Base-by-base conservation (phyloP, 2,797 vertebrate species). In the Xerus rutilus region DNA sequence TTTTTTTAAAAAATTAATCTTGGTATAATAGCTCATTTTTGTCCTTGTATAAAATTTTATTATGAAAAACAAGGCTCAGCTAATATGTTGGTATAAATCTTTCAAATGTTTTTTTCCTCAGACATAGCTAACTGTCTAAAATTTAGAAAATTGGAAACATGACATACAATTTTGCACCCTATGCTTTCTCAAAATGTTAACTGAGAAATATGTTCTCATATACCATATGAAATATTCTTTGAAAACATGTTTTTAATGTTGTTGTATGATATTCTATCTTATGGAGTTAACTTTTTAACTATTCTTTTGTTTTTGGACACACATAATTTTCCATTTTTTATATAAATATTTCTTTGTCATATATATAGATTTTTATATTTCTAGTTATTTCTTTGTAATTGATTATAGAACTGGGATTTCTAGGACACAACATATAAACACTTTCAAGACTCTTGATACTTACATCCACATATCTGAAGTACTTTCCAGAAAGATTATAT, bases 11-110 rank as follows among this genome's bases (percentile, higher is more conserved):
- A 47, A 57, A 30, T 23, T n/a, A 84, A 86, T 89, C 64, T 67
- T 72, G 69, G 23, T 73, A 88, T 78, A 52, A 78, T 88, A 94
- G 35, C 23, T 89, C 54, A 64, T 78, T 96, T 97, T 85, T 89
- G 45, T 89, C 72, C 15, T 82, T 70, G 14, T 83, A 74, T 84
- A 72, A 88, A 94, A 94, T 6, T 35, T 94, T 39, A 90, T 74
- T 83, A 59, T 67, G 9, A 59, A 76, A 90, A 92, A 70, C 0
- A 70, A 92, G 35, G 57, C 4, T 69, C 0, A 76, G 57, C 35
- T 86, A 84, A 81, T 67, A 43, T 70, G 20, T 79, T 93, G 12
- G 49, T 49, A 45, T 86, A 47, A 62, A 65, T 69, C 2, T 7
- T 85, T 65, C 18, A 14, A 35, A 65, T 65, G 47, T 57, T 39